These are phyloP conservation scores for Onychomys torridus DNA, from an alignment of 2,797 vertebrate genomes.

Conservation along the genomic window DNA sequence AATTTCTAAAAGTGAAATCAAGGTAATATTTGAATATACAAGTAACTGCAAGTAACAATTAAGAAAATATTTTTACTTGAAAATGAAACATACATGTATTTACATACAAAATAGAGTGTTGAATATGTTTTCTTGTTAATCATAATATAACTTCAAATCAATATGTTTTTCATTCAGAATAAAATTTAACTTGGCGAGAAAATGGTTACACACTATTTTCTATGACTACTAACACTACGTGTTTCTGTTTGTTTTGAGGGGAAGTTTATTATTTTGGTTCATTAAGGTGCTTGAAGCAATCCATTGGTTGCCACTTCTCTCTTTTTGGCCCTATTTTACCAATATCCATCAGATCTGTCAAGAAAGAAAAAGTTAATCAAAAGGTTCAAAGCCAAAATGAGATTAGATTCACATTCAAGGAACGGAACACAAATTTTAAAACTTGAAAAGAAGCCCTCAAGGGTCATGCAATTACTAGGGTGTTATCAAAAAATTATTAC, in stretches of 20 bases:
- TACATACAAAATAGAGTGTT: not conserved
- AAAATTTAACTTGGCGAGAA: constrained; percentile 23
- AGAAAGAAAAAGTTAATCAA: constrained; percentile 81
- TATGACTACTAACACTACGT: not conserved
- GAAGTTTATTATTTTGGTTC: not conserved
- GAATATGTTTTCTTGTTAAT: not conserved
- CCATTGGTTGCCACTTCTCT: not conserved
- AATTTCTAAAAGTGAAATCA: constrained; percentile 21
- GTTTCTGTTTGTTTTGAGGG: not conserved
- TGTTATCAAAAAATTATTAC: constrained; percentile 82
- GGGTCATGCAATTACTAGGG: constrained; percentile 81
- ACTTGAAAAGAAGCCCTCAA: constrained; percentile 81
- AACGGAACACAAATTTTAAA: constrained; percentile 76
- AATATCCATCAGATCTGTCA: constrained; percentile 76
- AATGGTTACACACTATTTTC: not conserved
- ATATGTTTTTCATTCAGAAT: constrained; percentile 35
- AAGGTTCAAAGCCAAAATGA: constrained; percentile 78
- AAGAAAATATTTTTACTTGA: not conserved
- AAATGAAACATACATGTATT: not conserved
- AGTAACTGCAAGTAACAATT: not conserved
- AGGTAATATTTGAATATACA: not conserved
- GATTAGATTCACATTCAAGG: constrained; percentile 76
- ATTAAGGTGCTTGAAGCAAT: constrained; percentile 54
- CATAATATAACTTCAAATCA: constrained; percentile 27
- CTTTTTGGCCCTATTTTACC: constrained; percentile 73